phyloP scores from a whole-genome alignment of 2,797 vertebrate species.

The Thamnophis elegans region DNA sequence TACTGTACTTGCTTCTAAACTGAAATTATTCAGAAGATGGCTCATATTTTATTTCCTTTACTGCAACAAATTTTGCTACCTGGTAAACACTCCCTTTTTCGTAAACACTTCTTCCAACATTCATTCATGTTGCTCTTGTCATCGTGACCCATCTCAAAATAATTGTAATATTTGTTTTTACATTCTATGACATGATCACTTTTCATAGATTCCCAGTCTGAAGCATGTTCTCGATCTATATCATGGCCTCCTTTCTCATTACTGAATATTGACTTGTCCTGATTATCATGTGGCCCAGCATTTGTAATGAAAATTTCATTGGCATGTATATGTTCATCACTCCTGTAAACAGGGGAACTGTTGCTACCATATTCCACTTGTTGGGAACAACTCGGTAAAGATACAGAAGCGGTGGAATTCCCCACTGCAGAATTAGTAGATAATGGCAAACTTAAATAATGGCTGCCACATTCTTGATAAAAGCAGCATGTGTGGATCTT shows the following conservation, averaged over 20 bases:
- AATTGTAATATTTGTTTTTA: slow-evolving; percentile 77
- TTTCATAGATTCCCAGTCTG: slow-evolving; percentile 68
- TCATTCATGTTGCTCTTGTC: slow-evolving; percentile 72
- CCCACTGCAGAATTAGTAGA: slow-evolving; percentile 78
- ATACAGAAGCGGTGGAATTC: slow-evolving; percentile 62
- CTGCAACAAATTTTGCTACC: slow-evolving; percentile 79
- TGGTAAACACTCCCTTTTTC: slow-evolving; percentile 74
- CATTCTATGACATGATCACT: slow-evolving; percentile 68
- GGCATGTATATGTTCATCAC: slow-evolving; percentile 70
- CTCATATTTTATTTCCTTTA: slow-evolving; percentile 81
- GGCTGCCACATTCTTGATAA: slow-evolving; percentile 85
- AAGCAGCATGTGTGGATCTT: slow-evolving; percentile 89
- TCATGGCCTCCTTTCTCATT: slow-evolving; percentile 62
- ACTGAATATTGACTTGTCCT: slow-evolving; percentile 70
- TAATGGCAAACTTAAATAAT: slow-evolving; percentile 88
- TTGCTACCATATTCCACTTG: slow-evolving; percentile 71
- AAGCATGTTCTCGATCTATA: slow-evolving; percentile 59
- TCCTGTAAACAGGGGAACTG: slow-evolving; percentile 68
- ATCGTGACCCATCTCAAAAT: slow-evolving; percentile 73
- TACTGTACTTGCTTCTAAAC: slow-evolving; percentile 64
- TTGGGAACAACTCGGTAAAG: slow-evolving; percentile 77
- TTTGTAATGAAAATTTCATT: slow-evolving; percentile 73
- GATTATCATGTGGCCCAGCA: slow-evolving; percentile 60
- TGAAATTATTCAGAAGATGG: slow-evolving; percentile 39
- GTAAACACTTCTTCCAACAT: slow-evolving; percentile 78